Base-by-base conservation (phyloP, 2,888 invertebrate genomes). In the Taphrorychus bicolor region DNA sequence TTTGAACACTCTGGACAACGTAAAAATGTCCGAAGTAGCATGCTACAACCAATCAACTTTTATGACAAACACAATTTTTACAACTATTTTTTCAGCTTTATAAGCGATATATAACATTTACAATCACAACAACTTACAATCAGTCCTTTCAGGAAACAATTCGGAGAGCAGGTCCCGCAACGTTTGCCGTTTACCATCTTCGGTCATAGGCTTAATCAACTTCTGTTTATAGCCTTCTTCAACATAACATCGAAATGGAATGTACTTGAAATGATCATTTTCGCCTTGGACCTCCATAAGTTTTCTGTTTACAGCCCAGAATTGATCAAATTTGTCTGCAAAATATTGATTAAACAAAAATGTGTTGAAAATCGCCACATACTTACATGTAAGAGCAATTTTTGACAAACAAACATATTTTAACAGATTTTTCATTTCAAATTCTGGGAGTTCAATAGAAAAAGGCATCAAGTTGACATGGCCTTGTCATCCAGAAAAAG, bases 271-370 rank as follows among this genome's bases (percentile, higher is more conserved):
- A 59, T 89, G 87, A 76, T 94, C 93, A 76, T 89, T 91, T 57
- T 91, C 91, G 58, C 88, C 89, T 71, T 87, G 87, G 0, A 89
- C 85, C 79, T 97, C 97, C 98, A 98, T 98, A 59, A 99, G 84
- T 78, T 95, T 91, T 74, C 95, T 88, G 81, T 99, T 99, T 9
- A 98, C 92, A 2, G 95, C 91, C 98, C 98, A 99, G 82, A 99
- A 99, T 82, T 98, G 98, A 82, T 99, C 98, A 84, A 98, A 99
- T 83, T 96, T 97, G 81, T 98, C 94, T 94, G 83, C 52, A 85
- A 18, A 45, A 49, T 49, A 9, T 21, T 21, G 14, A n/a, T 2
- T 19, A 17, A 2, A 11, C n/a, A n/a, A n/a, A n/a, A n/a, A n/a
- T n/a, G n/a, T n/a, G n/a, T n/a, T n/a, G n/a, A n/a, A n/a, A n/a